Conservation (phyloP, 2,113 vertebrate genomes). For the Cygnus atratus region DNA sequence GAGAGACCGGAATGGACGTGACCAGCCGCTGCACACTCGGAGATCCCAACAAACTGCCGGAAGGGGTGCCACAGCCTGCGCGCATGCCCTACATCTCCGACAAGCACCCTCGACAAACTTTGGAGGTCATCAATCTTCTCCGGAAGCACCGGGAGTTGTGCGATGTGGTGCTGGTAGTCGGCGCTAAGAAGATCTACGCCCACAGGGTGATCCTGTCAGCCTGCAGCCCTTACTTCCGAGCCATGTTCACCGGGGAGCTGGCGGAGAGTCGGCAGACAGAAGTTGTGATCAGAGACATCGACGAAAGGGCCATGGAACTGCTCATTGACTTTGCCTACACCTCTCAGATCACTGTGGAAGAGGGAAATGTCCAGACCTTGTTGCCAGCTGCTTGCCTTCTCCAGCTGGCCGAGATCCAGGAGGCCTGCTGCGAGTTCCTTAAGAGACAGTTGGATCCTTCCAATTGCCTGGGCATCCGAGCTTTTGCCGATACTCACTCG, state of each 20-base stretch:
- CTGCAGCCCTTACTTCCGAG: conserved; percentile 97
- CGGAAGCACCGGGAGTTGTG: conserved; percentile 97
- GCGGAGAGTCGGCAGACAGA: conserved; percentile 97
- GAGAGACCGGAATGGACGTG: conserved; percentile 98
- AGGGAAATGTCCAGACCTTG: conserved; percentile 96
- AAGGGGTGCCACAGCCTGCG: conserved; percentile 97
- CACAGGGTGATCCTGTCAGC: conserved; percentile 96
- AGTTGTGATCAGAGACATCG: conserved; percentile 97
- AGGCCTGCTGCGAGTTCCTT: conserved; percentile 97
- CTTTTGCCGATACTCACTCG: conserved; percentile 97
- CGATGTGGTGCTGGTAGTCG: conserved; percentile 96
- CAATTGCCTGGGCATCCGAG: conserved; percentile 96
- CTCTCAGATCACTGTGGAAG: conserved; percentile 97
- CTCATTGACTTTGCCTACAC: conserved; percentile 99
- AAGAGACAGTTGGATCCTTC: conserved; percentile 98
- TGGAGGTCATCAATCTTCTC: conserved; percentile 97
- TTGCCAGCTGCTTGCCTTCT: conserved; percentile 96
- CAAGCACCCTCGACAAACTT: conserved; percentile 96
- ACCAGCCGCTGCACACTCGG: conserved; percentile 98
- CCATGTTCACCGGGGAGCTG: conserved; percentile 98
- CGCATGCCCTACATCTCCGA: conserved; percentile 98
- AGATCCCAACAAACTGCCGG: conserved; percentile 98
- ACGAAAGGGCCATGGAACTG: conserved; percentile 97
- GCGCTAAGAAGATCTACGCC: conserved; percentile 97
- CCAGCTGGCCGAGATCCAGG: conserved; percentile 97